Conservation (phyloP, 2,113 vertebrate genomes). For the Grallaria varia region DNA sequence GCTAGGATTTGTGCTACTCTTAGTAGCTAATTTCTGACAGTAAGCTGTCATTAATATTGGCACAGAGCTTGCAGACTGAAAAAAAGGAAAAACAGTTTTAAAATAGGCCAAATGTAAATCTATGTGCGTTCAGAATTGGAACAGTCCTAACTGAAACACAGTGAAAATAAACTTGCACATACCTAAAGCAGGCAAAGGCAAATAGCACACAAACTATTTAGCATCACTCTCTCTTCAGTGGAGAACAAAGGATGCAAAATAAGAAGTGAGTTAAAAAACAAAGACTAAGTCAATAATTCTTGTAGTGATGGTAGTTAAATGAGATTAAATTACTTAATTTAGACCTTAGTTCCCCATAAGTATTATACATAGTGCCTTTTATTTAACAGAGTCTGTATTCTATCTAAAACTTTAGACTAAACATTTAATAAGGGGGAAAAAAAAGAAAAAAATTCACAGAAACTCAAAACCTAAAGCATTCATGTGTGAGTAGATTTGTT, state of each 20-base stretch:
- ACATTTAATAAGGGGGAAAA: not conserved
- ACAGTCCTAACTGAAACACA: not conserved
- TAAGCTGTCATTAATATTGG: not conserved
- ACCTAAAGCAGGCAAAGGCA: not conserved
- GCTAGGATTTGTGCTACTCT: not conserved
- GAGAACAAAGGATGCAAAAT: not conserved
- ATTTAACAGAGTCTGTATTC: not conserved
- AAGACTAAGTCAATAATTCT: not conserved
- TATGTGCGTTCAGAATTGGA: not conserved
- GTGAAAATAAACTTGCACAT: not conserved
- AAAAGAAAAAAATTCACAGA: not conserved
- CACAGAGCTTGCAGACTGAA: not conserved
- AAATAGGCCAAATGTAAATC: not conserved
- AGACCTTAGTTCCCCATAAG: not conserved
- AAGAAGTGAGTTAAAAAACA: not conserved
- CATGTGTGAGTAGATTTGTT: not conserved
- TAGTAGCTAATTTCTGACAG: not conserved
- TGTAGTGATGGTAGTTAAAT: not conserved
- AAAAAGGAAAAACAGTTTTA: not conserved
- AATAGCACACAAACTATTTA: not conserved
- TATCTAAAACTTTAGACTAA: not conserved
- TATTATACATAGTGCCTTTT: not conserved
- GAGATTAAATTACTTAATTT: not conserved
- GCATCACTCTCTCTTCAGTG: not conserved
- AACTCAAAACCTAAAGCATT: not conserved